Conservation (phyloP, 2,888 invertebrate species). For the Melinaea menophilus region DNA sequence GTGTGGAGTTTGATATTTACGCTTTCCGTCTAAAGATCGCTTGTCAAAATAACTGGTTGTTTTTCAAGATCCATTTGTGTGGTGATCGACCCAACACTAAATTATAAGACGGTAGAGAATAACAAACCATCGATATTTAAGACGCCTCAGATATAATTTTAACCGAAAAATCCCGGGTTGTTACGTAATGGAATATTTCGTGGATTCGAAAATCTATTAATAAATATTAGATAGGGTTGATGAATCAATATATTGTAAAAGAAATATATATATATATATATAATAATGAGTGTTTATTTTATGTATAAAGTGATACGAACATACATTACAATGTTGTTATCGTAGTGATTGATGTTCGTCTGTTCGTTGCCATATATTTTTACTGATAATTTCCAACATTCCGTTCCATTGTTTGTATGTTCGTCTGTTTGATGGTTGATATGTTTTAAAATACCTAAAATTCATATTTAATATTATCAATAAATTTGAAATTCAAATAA, state of each 20-base stretch:
- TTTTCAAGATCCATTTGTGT: slow-evolving; percentile 73
- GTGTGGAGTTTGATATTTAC: slow-evolving; percentile 43
- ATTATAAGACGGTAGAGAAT: slow-evolving; percentile 66
- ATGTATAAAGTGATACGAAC: not conserved
- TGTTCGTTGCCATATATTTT: too few species aligned
- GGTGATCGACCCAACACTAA: slow-evolving; percentile 58
- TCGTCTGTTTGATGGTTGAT: too few species aligned
- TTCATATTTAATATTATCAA: too few species aligned
- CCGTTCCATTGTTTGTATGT: not conserved
- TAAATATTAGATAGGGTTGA: not conserved
- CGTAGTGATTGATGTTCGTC: too few species aligned
- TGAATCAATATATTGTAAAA: not conserved
- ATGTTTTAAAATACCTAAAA: too few species aligned
- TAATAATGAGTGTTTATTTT: not conserved
- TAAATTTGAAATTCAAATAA: too few species aligned
- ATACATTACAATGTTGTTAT: too few species aligned
- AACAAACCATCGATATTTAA: slow-evolving; percentile 69
- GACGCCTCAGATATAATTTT: slow-evolving; percentile 58
- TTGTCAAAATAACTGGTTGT: slow-evolving; percentile 74
- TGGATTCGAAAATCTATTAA: slow-evolving; percentile 18
- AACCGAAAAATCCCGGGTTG: slow-evolving; percentile 46
- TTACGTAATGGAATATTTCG: slow-evolving; percentile 40
- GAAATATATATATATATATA: too few species aligned
- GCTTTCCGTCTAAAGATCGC: slow-evolving; percentile 47
- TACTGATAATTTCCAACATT: too few species aligned